These are phyloP conservation scores for Calliscelio sp. DNA, from an alignment of 2,888 invertebrate species.

Conservation along the genomic window DNA sequence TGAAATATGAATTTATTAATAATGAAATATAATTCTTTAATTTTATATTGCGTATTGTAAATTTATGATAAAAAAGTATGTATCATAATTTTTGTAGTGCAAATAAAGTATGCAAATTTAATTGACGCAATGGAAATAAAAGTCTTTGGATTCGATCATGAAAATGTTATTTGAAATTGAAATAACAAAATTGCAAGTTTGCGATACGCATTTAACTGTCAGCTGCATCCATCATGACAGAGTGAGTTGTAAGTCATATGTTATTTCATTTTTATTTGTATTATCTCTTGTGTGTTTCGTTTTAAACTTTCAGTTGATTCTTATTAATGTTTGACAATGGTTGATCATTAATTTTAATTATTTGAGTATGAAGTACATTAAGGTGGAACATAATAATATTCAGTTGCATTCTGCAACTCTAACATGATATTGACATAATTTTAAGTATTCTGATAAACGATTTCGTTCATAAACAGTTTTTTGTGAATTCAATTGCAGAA, in stretches of 20 bases:
- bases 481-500: no score
- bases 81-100: no score
- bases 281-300: not conserved
- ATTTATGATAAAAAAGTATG: no score
- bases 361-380: no score
- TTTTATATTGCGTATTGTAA: no score
- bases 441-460: no score
- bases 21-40: no score
- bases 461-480: no score
- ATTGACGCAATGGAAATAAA: not conserved
- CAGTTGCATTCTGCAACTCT: no score
- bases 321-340: not conserved
- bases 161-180: conserved; percentile 4
- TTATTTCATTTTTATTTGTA: not conserved
- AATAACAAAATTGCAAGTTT: not conserved
- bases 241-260: conserved; percentile 11
- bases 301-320: conserved; percentile 2
- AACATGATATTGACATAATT: no score
- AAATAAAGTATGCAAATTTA: not conserved
- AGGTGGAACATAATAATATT: no score
- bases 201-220: conserved; percentile 6
- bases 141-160: not conserved
- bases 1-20: no score
- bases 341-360: conserved; percentile 8
- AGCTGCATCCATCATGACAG: conserved; percentile 11